These are phyloP conservation scores for Trichopria drosophilae DNA, from an alignment of 2,888 invertebrate genomes.

Conservation along the genomic window DNA sequence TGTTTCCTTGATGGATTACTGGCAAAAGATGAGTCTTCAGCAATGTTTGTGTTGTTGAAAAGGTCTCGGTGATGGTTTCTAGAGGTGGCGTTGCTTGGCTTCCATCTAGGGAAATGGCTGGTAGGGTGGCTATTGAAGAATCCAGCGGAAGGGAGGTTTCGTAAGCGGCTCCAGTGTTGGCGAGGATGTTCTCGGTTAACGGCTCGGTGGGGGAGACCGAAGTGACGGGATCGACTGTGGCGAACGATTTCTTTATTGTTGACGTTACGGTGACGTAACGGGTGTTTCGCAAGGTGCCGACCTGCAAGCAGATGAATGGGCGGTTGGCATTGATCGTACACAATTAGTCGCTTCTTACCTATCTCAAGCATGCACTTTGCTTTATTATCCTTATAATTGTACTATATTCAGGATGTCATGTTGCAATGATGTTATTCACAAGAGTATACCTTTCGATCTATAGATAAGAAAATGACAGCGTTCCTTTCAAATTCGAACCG, in stretches of 20 bases:
- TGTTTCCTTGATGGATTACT: constrained; percentile 72
- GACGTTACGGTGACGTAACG: constrained; percentile 86
- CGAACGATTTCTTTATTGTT: constrained; percentile 78
- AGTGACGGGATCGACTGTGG: constrained; percentile 65
- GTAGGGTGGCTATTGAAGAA: constrained; percentile 81
- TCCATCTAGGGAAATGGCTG: constrained; percentile 74
- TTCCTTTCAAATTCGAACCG: too few relatives aligned
- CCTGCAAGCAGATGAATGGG: too few relatives aligned
- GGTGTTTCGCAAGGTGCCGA: constrained; percentile 83
- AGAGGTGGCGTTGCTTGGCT: constrained; percentile 83
- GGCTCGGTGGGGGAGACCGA: constrained; percentile 68
- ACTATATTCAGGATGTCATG: too few relatives aligned
- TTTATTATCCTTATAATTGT: too few relatives aligned
- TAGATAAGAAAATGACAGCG: too few relatives aligned
- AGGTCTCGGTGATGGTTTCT: constrained; percentile 87
- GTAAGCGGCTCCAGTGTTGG: constrained; percentile 73
- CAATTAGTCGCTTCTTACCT: too few relatives aligned
- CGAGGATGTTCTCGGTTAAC: constrained; percentile 84
- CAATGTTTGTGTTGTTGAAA: constrained; percentile 86
- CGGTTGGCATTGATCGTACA: too few relatives aligned
- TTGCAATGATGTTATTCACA: too few relatives aligned
- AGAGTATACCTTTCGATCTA: too few relatives aligned
- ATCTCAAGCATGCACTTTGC: too few relatives aligned
- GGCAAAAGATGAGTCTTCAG: constrained; percentile 88
- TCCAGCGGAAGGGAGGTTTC: constrained; percentile 72